A percentile compares a stretch with the other conserved stretches of the same genome.
Evolutionary conservation across 2,797 vertebrate species (phyloP).

Genomic region (Gymnothorax reevesii): DNA sequence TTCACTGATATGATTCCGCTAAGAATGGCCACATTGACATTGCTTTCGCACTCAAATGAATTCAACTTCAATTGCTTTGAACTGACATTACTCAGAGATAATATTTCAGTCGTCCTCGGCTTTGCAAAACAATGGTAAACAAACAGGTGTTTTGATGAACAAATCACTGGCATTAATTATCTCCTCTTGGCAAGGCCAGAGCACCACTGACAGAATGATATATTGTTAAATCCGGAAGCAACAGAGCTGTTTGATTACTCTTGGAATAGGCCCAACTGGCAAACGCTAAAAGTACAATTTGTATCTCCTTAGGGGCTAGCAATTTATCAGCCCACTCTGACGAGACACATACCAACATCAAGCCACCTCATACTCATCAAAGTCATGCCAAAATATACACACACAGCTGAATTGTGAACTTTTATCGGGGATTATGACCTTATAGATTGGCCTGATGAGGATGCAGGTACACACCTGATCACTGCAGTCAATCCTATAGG

Average conservation of each 20-base stretch:
- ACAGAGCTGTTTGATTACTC: slow-evolving; percentile 35
- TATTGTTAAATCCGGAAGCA: slow-evolving; percentile 38
- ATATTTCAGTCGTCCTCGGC: slow-evolving; percentile 37
- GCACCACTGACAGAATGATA: slow-evolving; percentile 36
- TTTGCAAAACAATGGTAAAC: slow-evolving; percentile 25
- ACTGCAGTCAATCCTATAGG: no score
- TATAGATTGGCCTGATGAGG: no score
- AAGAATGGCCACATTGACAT: slow-evolving; percentile 30
- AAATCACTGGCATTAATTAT: slow-evolving; percentile 38
- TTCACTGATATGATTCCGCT: no score
- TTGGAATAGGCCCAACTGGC: not conserved
- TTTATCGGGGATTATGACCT: no score
- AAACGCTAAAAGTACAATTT: not conserved
- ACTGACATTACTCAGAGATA: slow-evolving; percentile 32
- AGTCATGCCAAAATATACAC: not conserved
- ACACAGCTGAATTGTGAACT: no score
- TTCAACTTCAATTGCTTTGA: slow-evolving; percentile 17
- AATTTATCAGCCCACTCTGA: not conserved
- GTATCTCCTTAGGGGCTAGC: not conserved
- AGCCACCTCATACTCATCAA: not conserved
- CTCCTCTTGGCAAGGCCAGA: slow-evolving; percentile 13
- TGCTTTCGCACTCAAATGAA: slow-evolving; percentile 29
- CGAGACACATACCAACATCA: not conserved
- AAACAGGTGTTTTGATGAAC: slow-evolving; percentile 41
- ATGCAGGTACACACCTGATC: no score